These are phyloP conservation scores for Pyralis farinalis DNA, from an alignment of 2,888 invertebrate genomes.

Conservation along the genomic window DNA sequence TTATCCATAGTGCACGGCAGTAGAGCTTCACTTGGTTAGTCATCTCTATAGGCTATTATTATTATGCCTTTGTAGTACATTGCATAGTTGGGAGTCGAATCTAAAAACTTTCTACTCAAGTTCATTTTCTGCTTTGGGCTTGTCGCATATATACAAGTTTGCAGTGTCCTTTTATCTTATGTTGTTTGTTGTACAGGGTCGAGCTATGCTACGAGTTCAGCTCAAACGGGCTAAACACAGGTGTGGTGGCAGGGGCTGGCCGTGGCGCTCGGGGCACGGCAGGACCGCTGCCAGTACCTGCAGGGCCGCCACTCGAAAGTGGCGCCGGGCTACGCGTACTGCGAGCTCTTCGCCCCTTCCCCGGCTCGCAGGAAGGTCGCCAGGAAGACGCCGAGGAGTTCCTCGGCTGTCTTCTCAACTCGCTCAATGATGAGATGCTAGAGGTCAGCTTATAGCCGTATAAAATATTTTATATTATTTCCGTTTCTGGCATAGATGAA, in stretches of 20 bases:
- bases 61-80: no score
- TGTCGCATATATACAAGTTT: no score
- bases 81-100: no score
- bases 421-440: slow-evolving; percentile 97
- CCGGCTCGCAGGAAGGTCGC: slow-evolving; percentile 87
- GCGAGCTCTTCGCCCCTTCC: slow-evolving; percentile 85
- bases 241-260: slow-evolving; percentile 54
- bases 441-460: slow-evolving; percentile 88
- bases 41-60: no score
- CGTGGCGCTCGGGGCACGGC: slow-evolving; percentile 30
- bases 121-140: no score
- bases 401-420: slow-evolving; percentile 94
- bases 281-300: slow-evolving; percentile 72
- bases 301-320: slow-evolving; percentile 95
- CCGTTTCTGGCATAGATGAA: no score
- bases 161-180: no score
- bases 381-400: slow-evolving; percentile 99
- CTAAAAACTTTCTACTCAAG: no score
- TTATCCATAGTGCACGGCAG: no score
- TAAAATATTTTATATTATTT: no score
- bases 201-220: slow-evolving; percentile 90
- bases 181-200: slow-evolving; percentile 81
- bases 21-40: no score
- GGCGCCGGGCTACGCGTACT: slow-evolving; percentile 92
- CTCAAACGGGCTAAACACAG: slow-evolving; percentile 82